Evolutionary conservation across 2,113 vertebrate species (phyloP).

Genomic region (Isurus oxyrinchus): DNA sequence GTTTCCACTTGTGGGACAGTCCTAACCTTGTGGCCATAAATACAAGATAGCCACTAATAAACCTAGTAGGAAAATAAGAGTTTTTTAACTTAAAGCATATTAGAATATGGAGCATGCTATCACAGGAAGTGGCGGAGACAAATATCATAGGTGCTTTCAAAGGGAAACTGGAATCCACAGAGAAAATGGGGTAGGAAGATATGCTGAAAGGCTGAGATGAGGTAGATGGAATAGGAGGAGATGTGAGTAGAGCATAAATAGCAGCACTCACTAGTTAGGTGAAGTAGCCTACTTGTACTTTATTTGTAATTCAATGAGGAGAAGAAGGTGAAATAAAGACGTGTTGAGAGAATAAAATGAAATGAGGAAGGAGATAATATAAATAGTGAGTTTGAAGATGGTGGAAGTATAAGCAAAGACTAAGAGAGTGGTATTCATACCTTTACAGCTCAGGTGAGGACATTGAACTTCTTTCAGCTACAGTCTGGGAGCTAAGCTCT

Average conservation of each 20-base stretch:
- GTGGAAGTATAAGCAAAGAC: neutral
- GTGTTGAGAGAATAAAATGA: neutral
- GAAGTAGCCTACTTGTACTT: neutral
- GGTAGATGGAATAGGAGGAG: neutral
- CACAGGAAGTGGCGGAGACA: neutral
- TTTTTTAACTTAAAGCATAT: neutral
- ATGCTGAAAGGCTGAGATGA: neutral
- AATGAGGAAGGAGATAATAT: neutral
- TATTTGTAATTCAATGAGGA: neutral
- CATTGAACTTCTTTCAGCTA: too few species aligned
- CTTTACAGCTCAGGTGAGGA: neutral
- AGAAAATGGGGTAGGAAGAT: neutral
- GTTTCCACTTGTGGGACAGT: too few species aligned
- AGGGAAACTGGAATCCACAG: neutral
- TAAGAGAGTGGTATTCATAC: neutral
- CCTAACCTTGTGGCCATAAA: neutral
- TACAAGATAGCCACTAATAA: neutral
- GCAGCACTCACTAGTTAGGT: neutral
- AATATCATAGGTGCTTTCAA: neutral
- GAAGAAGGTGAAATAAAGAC: neutral
- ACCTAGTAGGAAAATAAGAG: neutral
- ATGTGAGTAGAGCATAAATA: neutral
- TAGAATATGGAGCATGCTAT: neutral
- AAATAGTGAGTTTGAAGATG: neutral
- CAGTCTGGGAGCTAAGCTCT: neutral